A percentile compares a stretch with the other conserved stretches of the same genome.
Conservation (phyloP, 2,797 vertebrate genomes). For the Atherinosoma microstoma region DNA sequence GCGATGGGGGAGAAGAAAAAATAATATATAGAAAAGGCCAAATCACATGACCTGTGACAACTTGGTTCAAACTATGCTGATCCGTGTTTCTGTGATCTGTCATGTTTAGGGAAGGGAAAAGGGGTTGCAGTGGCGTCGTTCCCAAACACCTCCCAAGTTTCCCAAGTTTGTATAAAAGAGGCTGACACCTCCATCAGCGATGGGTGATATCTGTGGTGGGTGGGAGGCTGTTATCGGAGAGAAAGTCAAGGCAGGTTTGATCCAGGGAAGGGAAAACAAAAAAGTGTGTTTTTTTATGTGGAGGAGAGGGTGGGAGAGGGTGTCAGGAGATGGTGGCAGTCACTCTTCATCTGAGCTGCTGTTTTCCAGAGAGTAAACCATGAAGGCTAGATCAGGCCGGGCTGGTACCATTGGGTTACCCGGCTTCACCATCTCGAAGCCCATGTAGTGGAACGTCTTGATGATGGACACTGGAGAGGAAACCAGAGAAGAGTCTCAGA, state of each 20-base stretch:
- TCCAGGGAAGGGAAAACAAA: slow-evolving; percentile 14
- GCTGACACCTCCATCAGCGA: slow-evolving; percentile 20
- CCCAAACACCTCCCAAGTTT: not conserved
- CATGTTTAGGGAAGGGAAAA: slow-evolving; percentile 1
- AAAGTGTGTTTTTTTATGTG: not conserved
- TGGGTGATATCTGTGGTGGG: slow-evolving; percentile 7
- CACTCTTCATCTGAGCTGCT: slow-evolving; percentile 87
- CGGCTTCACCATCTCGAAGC: slow-evolving; percentile 94
- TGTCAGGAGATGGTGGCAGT: slow-evolving; percentile 31
- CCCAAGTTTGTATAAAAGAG: slow-evolving; percentile 20
- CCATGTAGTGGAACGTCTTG: slow-evolving; percentile 95
- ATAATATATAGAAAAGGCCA: slow-evolving; percentile 14
- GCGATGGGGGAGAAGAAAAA: not conserved
- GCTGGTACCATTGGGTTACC: slow-evolving; percentile 90
- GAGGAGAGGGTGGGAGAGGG: not conserved
- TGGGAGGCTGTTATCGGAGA: slow-evolving; percentile 13
- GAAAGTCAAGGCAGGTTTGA: slow-evolving; percentile 1
- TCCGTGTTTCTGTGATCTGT: slow-evolving; percentile 20
- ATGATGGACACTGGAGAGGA: slow-evolving; percentile 85
- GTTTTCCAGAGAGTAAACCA: slow-evolving; percentile 92
- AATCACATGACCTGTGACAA: slow-evolving; percentile 19
- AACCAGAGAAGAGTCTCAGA: not conserved
- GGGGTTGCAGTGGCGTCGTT: not conserved
- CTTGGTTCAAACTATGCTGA: slow-evolving; percentile 32
- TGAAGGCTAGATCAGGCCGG: slow-evolving; percentile 92